A percentile compares a stretch with the other conserved stretches of the same genome.
Conservation (phyloP, 2,797 vertebrate genomes). For the Silurus lanzhouensis region DNA sequence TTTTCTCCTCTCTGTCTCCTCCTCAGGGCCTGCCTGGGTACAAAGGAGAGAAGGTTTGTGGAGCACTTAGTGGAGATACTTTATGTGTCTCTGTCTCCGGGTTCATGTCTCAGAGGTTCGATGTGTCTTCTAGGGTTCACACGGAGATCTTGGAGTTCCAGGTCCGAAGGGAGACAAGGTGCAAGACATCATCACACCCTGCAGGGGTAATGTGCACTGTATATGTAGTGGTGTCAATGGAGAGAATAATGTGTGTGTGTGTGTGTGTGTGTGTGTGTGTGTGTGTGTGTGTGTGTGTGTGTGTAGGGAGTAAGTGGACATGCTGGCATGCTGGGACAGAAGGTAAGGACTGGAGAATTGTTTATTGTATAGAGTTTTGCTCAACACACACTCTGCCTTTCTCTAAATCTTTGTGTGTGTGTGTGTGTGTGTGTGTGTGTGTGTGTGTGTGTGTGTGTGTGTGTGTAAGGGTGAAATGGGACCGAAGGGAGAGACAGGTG, state of each 20-base stretch:
- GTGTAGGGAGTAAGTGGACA: slow-evolving; percentile 50
- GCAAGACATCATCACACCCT: neutral
- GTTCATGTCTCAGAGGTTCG: neutral
- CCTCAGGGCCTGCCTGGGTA: slow-evolving; percentile 46
- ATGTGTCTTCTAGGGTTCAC: slow-evolving; percentile 47
- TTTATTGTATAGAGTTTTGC: neutral
- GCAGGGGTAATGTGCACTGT: neutral
- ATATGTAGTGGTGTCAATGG: neutral
- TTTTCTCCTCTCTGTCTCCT: neutral
- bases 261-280: neutral
- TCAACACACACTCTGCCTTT: neutral
- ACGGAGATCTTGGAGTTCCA: slow-evolving; percentile 38
- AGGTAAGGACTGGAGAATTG: slow-evolving; percentile 36
- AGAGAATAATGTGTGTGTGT: neutral
- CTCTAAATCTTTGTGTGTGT: neutral
- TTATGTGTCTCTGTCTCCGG: neutral
- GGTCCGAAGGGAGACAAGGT: slow-evolving; percentile 54
- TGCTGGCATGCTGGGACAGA: slow-evolving; percentile 50
- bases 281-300: neutral
- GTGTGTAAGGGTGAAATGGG: slow-evolving; percentile 50
- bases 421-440: neutral
- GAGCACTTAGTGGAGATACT: neutral
- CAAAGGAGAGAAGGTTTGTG: slow-evolving; percentile 55
- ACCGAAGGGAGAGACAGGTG: slow-evolving; percentile 44
- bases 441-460: neutral